These are phyloP conservation scores for Plodia interpunctella DNA, from an alignment of 1,140 invertebrate genomes.

Conservation along the genomic window DNA sequence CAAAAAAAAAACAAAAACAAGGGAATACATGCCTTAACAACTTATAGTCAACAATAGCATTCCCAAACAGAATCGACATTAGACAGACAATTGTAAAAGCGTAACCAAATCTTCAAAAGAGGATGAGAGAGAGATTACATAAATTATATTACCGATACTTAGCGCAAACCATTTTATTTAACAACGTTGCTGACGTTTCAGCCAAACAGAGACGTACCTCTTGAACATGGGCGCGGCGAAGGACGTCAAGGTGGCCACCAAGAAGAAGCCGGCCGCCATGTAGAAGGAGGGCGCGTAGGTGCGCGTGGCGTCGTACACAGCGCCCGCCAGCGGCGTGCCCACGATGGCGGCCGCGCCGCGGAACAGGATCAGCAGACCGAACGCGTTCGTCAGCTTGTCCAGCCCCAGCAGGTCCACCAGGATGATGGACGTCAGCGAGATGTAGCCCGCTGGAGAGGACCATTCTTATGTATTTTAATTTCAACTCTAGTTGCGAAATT, in stretches of 20 bases:
- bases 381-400: constrained; percentile 97
- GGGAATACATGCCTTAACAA: too few species aligned
- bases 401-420: constrained; percentile 96
- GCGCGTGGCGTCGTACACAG: constrained; percentile 91
- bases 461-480: too few species aligned
- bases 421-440: constrained; percentile 98
- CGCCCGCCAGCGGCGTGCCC: constrained; percentile 89
- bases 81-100: too few species aligned
- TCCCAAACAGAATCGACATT: too few species aligned
- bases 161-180: too few species aligned
- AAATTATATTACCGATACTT: too few species aligned
- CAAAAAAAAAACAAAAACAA: too few species aligned
- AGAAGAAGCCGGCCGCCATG: constrained; percentile 93
- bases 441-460: constrained; percentile 91
- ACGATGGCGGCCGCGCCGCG: constrained; percentile 94
- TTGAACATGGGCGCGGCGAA: constrained; percentile 89
- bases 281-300: constrained; percentile 94
- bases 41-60: too few species aligned
- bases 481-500: too few species aligned
- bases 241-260: constrained; percentile 89
- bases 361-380: constrained; percentile 96
- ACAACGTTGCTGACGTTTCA: neutral
- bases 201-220: constrained; percentile 65
- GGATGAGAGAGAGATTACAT: too few species aligned
- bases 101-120: too few species aligned